A percentile compares a stretch with the other conserved stretches of the same genome.
Evolutionary conservation across 2,113 vertebrate species (phyloP).

Genomic region (Lepus europaeus): DNA sequence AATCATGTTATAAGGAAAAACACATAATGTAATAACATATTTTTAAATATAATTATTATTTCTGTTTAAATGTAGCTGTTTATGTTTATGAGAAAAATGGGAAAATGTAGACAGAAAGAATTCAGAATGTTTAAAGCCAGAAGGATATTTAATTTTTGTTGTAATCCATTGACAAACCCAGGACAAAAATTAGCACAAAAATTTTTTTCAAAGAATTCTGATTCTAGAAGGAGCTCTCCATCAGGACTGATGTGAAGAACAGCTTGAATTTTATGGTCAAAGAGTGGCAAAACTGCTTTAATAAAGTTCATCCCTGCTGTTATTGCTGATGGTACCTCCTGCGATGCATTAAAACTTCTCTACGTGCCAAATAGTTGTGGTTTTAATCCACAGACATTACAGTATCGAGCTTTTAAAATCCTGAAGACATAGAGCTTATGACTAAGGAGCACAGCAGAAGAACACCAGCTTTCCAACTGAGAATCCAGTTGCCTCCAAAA

Average conservation of each 20-base stretch:
- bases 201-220: constrained; percentile 59
- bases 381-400: constrained; percentile 60
- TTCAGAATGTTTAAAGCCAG: constrained; percentile 42
- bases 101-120: not conserved
- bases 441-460: constrained; percentile 18
- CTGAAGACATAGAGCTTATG: constrained; percentile 36
- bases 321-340: constrained; percentile 51
- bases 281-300: constrained; percentile 53
- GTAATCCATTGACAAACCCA: not conserved
- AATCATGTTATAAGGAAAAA: not conserved
- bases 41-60: not conserved
- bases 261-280: constrained; percentile 71
- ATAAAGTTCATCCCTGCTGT: constrained; percentile 60
- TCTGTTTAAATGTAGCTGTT: not conserved
- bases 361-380: constrained; percentile 13
- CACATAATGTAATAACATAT: not conserved
- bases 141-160: not conserved
- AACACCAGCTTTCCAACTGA: constrained; percentile 18
- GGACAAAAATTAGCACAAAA: not conserved
- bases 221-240: constrained; percentile 26
- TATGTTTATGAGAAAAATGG: constrained; percentile 31
- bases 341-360: constrained; percentile 43
- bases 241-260: constrained; percentile 67
- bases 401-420: constrained; percentile 51
- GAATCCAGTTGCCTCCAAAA: constrained; percentile 24